phyloP scores from a whole-genome alignment of 2,113 vertebrate genomes.

The Tragelaphus imberbis region DNA sequence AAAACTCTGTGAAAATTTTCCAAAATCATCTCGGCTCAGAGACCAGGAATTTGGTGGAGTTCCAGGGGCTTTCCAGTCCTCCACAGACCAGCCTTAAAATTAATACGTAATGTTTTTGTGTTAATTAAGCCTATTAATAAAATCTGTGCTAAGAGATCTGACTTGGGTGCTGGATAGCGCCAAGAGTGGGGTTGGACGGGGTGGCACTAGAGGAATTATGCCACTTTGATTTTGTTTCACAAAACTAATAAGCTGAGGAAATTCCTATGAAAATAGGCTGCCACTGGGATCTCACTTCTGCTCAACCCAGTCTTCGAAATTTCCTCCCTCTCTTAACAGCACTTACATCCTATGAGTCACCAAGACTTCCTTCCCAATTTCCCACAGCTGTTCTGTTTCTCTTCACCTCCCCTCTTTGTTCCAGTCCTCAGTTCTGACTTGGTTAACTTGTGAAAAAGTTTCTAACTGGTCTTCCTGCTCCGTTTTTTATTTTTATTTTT shows the following conservation, averaged over 20 bases:
- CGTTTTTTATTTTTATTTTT: background rate
- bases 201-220: background rate
- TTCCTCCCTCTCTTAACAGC: background rate
- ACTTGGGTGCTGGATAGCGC: background rate
- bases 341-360: background rate
- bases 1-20: background rate
- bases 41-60: background rate
- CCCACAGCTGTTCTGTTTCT: background rate
- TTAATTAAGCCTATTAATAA: background rate
- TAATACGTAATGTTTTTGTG: background rate
- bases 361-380: background rate
- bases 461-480: background rate
- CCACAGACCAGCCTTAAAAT: background rate
- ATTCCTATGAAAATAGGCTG: background rate
- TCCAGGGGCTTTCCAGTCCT: slow-evolving; percentile 46
- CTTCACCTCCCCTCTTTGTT: background rate
- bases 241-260: background rate
- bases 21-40: background rate
- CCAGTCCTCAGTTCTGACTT: background rate
- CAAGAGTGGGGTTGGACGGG: background rate
- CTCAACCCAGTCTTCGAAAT: background rate
- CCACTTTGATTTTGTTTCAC: background rate
- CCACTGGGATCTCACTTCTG: background rate
- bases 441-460: background rate
- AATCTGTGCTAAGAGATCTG: background rate